Evolutionary conservation across 2,113 vertebrate genomes (phyloP).

Genomic region (Callionymus lyra): DNA sequence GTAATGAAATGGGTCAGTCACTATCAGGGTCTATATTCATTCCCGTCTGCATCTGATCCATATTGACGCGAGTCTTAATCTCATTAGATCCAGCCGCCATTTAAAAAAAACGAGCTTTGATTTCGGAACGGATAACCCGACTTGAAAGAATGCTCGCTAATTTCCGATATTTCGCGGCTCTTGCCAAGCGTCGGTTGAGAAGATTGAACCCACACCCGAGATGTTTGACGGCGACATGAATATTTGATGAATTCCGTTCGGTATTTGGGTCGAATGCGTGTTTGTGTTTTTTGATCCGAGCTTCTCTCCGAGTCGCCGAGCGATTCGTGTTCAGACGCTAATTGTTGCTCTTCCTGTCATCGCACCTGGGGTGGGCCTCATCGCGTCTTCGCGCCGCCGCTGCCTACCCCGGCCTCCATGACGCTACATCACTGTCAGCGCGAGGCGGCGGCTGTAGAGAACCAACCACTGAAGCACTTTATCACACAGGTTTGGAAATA

Average conservation of each 20-base stretch:
- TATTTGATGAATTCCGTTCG: neutral
- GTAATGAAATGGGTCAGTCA: no score
- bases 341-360: no score
- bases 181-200: neutral
- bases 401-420: no score
- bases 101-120: neutral
- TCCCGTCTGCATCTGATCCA: neutral
- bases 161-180: neutral
- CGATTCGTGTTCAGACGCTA: no score
- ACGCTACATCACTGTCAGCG: no score
- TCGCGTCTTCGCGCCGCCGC: no score
- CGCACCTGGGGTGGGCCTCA: no score
- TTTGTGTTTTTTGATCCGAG: neutral
- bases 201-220: neutral
- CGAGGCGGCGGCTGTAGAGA: no score
- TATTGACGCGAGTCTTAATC: neutral
- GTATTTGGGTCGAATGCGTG: constrained; percentile 1
- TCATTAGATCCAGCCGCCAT: neutral
- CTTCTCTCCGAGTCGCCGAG: no score
- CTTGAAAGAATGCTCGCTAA: neutral
- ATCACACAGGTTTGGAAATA: no score
- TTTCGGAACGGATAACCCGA: neutral
- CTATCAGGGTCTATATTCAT: no score
- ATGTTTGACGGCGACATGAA: neutral
- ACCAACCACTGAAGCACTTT: no score